These are phyloP conservation scores for Drosophila gunungcola DNA, from an alignment of 1,140 invertebrate species.

Conservation along the genomic window DNA sequence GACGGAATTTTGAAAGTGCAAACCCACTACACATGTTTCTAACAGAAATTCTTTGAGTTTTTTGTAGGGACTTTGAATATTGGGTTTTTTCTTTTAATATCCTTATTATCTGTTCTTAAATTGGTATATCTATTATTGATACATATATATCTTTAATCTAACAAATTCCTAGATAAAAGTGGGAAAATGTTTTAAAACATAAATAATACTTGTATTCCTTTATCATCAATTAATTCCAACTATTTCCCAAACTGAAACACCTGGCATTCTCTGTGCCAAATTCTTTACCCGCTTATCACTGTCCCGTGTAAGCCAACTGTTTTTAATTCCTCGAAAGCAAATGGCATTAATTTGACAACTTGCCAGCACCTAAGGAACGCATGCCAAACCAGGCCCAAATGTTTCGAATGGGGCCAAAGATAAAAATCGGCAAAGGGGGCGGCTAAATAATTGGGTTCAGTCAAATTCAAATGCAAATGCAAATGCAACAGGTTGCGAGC, in stretches of 20 bases:
- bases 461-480: constrained; percentile 34
- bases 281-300: constrained; percentile 9
- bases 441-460: constrained; percentile 7
- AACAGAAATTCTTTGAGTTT: background rate
- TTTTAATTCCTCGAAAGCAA: constrained; percentile 16
- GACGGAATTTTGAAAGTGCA: background rate
- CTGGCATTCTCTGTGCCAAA: constrained; percentile 25
- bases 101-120: too few relatives aligned
- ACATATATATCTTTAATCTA: too few relatives aligned
- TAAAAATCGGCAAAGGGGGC: constrained; percentile 4
- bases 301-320: constrained; percentile 19
- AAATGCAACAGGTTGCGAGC: constrained; percentile 51
- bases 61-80: background rate
- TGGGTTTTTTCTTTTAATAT: background rate
- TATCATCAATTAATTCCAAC: background rate
- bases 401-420: constrained; percentile 15
- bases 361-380: constrained; percentile 23
- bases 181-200: too few relatives aligned
- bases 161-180: too few relatives aligned
- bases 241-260: background rate
- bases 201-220: background rate
- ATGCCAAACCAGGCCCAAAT: constrained; percentile 33
- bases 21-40: too few relatives aligned
- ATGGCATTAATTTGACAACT: constrained; percentile 22
- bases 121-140: too few relatives aligned